Evolutionary conservation across 30 jellyfish, hydroid and myxozoan species (phyloP), one percentile per base, ranked within the genome.

Genomic region (Cassiopea xamachana): DNA sequence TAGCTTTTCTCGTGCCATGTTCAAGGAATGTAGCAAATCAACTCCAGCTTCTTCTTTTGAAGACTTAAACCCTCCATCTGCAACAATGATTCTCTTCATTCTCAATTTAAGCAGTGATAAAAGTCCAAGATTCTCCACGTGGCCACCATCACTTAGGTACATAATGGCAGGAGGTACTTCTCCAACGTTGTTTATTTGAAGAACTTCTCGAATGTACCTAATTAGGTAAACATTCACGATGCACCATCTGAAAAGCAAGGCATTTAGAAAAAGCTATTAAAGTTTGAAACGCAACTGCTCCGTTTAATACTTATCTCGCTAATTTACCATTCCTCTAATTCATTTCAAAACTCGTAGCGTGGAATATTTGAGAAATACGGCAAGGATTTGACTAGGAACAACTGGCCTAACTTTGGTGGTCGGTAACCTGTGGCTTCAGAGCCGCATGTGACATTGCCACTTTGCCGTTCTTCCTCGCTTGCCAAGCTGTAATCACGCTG

Each of bases 141-240:
- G 97, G 1, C 97, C 97, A 27, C 97, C 97, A 69, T 91, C 97
- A 69, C 97, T 91, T 49, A 91, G 97, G 75, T 91, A 85, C 80
- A 91, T 79, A n/a, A 91, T 78, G 10, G 97, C 80, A 64, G 97
- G 97, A 72, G 97, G 97, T 45, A 84, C 92, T 72, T 79, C 92
- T 6, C 97, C 97, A 68, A 91, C 89, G 92, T 91, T 91, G 84
- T 84, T 91, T 55, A 91, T 80, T 60, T 47, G 49, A n/a, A 84
- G 92, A 1, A 80, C 67, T 75, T 91, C 94, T 7, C 97, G 94
- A 4, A 91, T 46, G 71, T 50, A 91, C 27, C 97, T 90, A 1
- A 91, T 94, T 85, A 84, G 97, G 79, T 51, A 73, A 48, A 91
- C 60, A 61, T 91, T 91, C 19, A 91, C 90, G 43, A 91, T 91